Evolutionary conservation across 2,113 vertebrate genomes (phyloP).

Genomic region (Brachyistius frenatus): DNA sequence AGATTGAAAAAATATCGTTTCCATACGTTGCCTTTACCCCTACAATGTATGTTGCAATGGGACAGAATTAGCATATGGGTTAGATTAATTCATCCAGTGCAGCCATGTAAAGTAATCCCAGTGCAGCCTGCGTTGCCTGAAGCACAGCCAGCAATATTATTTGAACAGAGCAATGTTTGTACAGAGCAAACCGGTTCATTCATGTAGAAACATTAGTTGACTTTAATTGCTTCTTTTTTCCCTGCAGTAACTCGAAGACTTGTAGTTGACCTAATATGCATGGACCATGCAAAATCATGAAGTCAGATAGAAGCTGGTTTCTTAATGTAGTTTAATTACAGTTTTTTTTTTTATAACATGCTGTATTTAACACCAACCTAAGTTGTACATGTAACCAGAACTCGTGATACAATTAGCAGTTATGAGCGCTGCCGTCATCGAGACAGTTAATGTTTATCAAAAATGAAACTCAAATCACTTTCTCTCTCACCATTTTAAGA

Average conservation of each 20-base stretch:
- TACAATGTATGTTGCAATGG: conserved; percentile 36
- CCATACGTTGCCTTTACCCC: conserved; percentile 38
- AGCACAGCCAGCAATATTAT: conserved; percentile 26
- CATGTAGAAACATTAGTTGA: conserved; percentile 42
- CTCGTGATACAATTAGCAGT: not conserved
- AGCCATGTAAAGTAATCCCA: conserved; percentile 25
- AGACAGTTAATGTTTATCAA: not conserved
- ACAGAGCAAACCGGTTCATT: conserved; percentile 21
- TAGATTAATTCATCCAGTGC: conserved; percentile 36
- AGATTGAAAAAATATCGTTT: conserved; percentile 3
- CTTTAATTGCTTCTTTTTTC: conserved; percentile 34
- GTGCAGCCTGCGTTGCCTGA: conserved; percentile 36
- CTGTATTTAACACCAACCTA: not conserved
- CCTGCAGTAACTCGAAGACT: not conserved
- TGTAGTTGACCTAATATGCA: conserved; percentile 21
- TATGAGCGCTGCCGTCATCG: not conserved
- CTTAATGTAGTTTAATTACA: not conserved
- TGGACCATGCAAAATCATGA: not conserved
- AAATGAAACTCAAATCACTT: not conserved
- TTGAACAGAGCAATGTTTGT: conserved; percentile 28
- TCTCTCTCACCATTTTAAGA: not conserved
- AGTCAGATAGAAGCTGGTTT: not conserved
- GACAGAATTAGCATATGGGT: conserved; percentile 36
- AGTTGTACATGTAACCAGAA: too few relatives aligned
- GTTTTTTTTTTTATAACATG: too few relatives aligned